Percentiles rank a stretch among this genome's conserved stretches.
These are phyloP conservation scores for Dasyprocta punctata DNA, from an alignment of 2,113 vertebrate species.

Conservation along the genomic window DNA sequence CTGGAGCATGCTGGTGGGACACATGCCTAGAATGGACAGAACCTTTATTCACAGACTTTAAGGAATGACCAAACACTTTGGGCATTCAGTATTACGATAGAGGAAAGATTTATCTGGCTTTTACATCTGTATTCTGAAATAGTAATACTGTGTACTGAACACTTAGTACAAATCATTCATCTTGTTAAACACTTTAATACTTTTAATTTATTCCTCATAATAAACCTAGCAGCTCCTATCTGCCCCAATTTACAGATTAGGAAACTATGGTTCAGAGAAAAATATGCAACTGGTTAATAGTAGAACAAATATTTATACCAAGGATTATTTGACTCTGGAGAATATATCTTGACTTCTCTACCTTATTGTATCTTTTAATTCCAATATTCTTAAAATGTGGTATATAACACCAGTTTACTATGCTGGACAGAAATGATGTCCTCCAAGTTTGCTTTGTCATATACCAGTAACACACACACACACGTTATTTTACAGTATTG, in stretches of 20 bases:
- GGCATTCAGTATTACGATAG: not conserved
- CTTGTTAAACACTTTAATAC: not conserved
- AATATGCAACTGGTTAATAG: not conserved
- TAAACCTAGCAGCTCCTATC: not conserved
- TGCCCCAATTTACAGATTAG: not conserved
- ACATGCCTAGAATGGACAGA: not conserved
- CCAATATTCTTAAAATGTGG: not conserved
- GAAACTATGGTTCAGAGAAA: not conserved
- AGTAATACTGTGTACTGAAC: not conserved
- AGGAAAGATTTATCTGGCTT: not conserved
- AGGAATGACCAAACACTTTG: not conserved
- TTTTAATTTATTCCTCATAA: not conserved
- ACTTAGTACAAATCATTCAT: not conserved
- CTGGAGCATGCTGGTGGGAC: not conserved
- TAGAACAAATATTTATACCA: not conserved
- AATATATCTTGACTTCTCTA: not conserved
- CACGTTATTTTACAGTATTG: not conserved
- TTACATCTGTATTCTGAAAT: slow-evolving; percentile 20
- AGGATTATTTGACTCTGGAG: not conserved
- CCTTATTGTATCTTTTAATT: not conserved
- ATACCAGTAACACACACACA: not conserved
- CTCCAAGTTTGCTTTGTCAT: not conserved
- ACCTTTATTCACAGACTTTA: not conserved
- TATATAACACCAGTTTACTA: not conserved
- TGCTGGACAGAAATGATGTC: slow-evolving; percentile 1